These are phyloP conservation scores for Lordiphosa mommai DNA, from an alignment of 1,140 invertebrate species.

Conservation along the genomic window DNA sequence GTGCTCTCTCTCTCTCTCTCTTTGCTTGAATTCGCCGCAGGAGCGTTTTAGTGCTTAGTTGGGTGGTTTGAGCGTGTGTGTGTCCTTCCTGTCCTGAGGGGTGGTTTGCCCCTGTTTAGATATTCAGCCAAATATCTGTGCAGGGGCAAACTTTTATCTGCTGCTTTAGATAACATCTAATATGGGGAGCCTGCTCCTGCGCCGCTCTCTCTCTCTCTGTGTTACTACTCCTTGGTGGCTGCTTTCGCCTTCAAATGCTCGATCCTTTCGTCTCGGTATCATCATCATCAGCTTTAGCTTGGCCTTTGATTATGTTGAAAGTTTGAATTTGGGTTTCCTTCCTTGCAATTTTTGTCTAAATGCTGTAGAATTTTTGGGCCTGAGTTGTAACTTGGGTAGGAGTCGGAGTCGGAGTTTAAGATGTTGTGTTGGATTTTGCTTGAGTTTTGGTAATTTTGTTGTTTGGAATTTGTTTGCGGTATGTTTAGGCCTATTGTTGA, in stretches of 20 bases:
- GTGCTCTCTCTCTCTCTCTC: constrained; percentile 34
- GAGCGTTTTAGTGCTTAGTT: constrained; percentile 31
- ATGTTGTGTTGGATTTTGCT: constrained; percentile 20
- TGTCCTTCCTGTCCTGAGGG: constrained; percentile 59
- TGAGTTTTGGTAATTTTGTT: constrained; percentile 21
- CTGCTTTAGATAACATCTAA: constrained; percentile 57
- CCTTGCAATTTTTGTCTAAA: constrained; percentile 64
- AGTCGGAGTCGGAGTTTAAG: constrained; percentile 28
- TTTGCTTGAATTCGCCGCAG: constrained; percentile 65
- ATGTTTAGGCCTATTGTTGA: constrained; percentile 12
- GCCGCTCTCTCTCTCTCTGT: constrained; percentile 13
- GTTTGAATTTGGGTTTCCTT: constrained; percentile 74
- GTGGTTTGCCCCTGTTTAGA: constrained; percentile 72
- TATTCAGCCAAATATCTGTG: constrained; percentile 67
- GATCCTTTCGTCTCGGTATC: constrained; percentile 25
- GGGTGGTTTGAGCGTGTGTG: constrained; percentile 25
- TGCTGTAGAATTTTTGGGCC: constrained; percentile 58
- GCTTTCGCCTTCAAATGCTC: constrained; percentile 44
- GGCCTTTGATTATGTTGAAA: constrained; percentile 9
- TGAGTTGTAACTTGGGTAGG: constrained; percentile 42
- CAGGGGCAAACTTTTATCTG: constrained; percentile 53
- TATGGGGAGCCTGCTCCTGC: constrained; percentile 9
- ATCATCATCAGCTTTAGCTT: constrained; percentile 54
- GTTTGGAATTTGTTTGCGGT: constrained; percentile 48
- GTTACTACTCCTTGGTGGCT: constrained; percentile 20